Evolutionary conservation across 2,113 vertebrate genomes (phyloP).

Genomic region (Atrichornis clamosus): DNA sequence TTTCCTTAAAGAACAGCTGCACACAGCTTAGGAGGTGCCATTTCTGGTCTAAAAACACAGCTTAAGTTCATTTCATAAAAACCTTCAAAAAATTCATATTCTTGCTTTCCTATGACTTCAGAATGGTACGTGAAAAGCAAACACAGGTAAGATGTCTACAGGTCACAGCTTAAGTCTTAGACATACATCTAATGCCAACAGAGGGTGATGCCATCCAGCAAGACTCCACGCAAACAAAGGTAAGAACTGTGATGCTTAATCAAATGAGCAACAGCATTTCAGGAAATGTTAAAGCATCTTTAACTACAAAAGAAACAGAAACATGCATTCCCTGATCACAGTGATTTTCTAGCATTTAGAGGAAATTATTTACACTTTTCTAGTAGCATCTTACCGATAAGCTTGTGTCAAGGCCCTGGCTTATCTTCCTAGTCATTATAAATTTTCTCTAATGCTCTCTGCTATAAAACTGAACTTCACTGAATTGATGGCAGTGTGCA

Average conservation of each 20-base stretch:
- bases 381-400: neutral
- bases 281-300: neutral
- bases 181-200: accelerated
- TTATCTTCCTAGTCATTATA: neutral
- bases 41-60: neutral
- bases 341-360: neutral
- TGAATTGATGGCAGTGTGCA: neutral
- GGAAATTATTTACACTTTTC: neutral
- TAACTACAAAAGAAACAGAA: neutral
- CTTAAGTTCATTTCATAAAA: neutral
- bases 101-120: neutral
- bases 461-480: neutral
- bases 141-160: neutral
- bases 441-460: neutral
- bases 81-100: neutral
- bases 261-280: neutral
- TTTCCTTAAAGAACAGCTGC: neutral
- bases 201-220: neutral
- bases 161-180: neutral
- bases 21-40: neutral
- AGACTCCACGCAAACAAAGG: neutral
- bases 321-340: neutral
- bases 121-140: neutral
- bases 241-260: neutral
- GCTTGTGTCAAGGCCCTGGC: neutral